Conservation (phyloP, 30 jellyfish, hydroid and myxozoan genomes). For the Rhopilema esculentum region DNA sequence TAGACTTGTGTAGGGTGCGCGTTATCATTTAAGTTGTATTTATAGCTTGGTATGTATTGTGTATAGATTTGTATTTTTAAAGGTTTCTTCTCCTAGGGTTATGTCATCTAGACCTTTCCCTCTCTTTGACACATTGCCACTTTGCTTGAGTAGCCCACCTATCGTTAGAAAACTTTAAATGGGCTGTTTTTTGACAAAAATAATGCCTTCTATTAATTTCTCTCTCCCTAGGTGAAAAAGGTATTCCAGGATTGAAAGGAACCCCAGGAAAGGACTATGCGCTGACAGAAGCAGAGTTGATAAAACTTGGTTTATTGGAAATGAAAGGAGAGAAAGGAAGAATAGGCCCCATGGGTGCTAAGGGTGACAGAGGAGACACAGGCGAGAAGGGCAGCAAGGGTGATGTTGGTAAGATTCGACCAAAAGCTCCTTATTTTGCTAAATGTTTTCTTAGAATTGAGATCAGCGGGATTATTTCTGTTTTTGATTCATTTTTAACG, state of each 20-base stretch:
- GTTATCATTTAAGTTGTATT: too few species aligned
- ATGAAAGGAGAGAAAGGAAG: slow-evolving; percentile 38
- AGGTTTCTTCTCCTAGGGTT: too few species aligned
- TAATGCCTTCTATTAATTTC: neutral
- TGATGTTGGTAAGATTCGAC: neutral
- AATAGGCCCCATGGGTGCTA: slow-evolving; percentile 41
- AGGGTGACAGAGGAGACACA: slow-evolving; percentile 47
- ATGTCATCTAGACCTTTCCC: too few species aligned
- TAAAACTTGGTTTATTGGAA: neutral
- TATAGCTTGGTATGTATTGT: neutral
- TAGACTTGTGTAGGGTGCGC: too few species aligned
- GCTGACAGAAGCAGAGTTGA: slow-evolving; percentile 13
- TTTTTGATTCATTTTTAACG: too few species aligned
- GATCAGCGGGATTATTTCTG: too few species aligned
- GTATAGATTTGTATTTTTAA: too few species aligned
- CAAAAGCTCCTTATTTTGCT: neutral
- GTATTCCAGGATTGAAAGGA: slow-evolving; percentile 55
- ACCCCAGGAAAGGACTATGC: slow-evolving; percentile 13
- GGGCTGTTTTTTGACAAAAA: too few species aligned
- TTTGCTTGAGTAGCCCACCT: too few species aligned
- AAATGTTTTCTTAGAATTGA: too few species aligned
- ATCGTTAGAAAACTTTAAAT: too few species aligned
- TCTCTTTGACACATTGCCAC: too few species aligned
- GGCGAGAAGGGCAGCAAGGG: neutral
- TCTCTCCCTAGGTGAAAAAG: slow-evolving; percentile 26